These are phyloP conservation scores for Micromys minutus DNA, from an alignment of 2,113 vertebrate genomes.

Conservation along the genomic window DNA sequence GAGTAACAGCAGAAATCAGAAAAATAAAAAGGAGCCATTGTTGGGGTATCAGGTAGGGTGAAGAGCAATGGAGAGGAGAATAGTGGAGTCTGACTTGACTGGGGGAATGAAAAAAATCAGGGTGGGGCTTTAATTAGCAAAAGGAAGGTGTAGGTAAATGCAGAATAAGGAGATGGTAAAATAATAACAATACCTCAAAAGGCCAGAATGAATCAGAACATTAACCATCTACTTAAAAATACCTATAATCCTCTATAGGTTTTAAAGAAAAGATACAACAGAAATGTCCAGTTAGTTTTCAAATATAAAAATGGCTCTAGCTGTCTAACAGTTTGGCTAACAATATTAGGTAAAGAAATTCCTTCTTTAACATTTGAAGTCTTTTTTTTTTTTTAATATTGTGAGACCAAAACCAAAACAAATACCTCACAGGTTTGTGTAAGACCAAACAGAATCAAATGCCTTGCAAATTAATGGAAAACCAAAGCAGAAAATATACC, in stretches of 20 bases:
- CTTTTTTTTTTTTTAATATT: neutral
- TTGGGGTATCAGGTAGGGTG: neutral
- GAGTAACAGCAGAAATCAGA: neutral
- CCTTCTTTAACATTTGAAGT: slow-evolving; percentile 38
- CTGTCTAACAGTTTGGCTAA: neutral
- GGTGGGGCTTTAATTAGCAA: neutral
- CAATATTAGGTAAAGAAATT: neutral
- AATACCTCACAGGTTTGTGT: neutral
- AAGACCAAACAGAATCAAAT: neutral
- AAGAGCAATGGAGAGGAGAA: neutral
- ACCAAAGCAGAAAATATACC: neutral
- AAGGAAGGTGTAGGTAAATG: neutral
- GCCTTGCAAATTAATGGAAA: neutral
- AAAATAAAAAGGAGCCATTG: neutral
- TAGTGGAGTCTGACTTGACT: neutral
- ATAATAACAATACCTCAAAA: neutral
- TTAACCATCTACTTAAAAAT: neutral
- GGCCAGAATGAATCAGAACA: neutral
- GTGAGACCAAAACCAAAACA: neutral
- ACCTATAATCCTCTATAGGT: neutral
- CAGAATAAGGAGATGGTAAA: neutral
- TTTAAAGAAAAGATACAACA: neutral
- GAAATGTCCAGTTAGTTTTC: neutral
- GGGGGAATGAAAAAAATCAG: neutral
- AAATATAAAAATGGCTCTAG: neutral